Percentiles rank a stretch among this genome's conserved stretches.
Conservation (phyloP, 2,888 invertebrate species). For the Lymantria monacha region DNA sequence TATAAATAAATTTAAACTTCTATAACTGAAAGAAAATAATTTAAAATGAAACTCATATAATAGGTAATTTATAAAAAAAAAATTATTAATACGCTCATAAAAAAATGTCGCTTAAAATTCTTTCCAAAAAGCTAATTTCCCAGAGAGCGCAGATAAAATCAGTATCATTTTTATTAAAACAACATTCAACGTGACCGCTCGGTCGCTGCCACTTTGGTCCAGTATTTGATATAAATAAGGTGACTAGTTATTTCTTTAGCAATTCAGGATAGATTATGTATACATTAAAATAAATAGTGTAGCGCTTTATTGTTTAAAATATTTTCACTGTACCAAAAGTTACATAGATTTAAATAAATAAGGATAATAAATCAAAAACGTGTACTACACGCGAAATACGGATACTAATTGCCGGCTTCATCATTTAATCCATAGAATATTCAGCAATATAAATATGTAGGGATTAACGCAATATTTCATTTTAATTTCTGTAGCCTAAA, state of each 20-base stretch:
- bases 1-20: too few relatives aligned
- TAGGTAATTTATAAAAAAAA: neutral
- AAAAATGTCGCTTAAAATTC: slow-evolving; percentile 14
- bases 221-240: slow-evolving; percentile 42
- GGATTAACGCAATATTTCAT: too few relatives aligned
- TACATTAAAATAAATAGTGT: too few relatives aligned
- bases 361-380: too few relatives aligned
- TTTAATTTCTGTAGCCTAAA: too few relatives aligned
- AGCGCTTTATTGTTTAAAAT: too few relatives aligned
- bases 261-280: neutral
- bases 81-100: slow-evolving; percentile 11
- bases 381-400: too few relatives aligned
- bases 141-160: slow-evolving; percentile 28
- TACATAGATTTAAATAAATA: too few relatives aligned
- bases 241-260: slow-evolving; percentile 7
- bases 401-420: too few relatives aligned
- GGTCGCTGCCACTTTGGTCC: slow-evolving; percentile 23
- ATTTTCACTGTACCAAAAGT: too few relatives aligned
- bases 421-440: too few relatives aligned
- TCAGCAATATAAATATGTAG: too few relatives aligned
- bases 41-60: neutral
- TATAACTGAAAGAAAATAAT: neutral
- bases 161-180: slow-evolving; percentile 38
- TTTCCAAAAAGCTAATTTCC: slow-evolving; percentile 26
- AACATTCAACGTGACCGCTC: slow-evolving; percentile 33